Evolutionary conservation across 1,140 invertebrate genomes (phyloP), one percentile per base, ranked within the genome.

Genomic region (Spodoptera frugiperda): DNA sequence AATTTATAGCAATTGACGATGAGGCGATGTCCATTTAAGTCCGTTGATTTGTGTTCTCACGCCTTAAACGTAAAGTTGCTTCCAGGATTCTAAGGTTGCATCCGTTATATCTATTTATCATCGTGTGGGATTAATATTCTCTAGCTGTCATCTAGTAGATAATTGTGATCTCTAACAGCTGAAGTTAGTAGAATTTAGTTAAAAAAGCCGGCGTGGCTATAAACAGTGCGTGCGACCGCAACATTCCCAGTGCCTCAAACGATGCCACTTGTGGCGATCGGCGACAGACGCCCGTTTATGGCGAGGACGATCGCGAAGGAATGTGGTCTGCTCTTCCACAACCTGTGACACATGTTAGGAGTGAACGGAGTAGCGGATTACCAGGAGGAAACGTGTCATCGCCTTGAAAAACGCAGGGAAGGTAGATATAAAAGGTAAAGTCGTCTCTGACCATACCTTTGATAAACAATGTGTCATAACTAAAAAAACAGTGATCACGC

Each of bases 261-360:
- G 83, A 83, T 80, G 83, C 77, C 81, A 86, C 78, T 84, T 85
- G 83, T 81, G 83, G 84, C 80, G 79, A 79, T 80, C 82, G 81
- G 82, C 82, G 87, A 88, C 87, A 84, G 83, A 86, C 84, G 83
- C 75, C 89, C 87, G 84, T 89, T 90, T 91, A 92, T 84, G 89
- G 88, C 87, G 87, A 92, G 89, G 89, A 89, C 90, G 86, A 77
- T 90, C 87, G 88, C 89, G 63, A 54, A 87, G 91, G 90, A 91
- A 92, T 91, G 91, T 85, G 82, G 81, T 81, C 74, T 76, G 84
- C 81, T 79, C 84, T 82, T 87, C 82, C 78, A 78, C 68, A 65
- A 44, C 4, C 68, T 72, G 72, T 67, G 82, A 76, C 75, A 55
- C 75, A 84, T 76, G 82, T 78, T 63, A 82, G 70, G 82, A 87